phyloP scores from a whole-genome alignment of 2,797 vertebrate species.

The Carduelis carduelis region DNA sequence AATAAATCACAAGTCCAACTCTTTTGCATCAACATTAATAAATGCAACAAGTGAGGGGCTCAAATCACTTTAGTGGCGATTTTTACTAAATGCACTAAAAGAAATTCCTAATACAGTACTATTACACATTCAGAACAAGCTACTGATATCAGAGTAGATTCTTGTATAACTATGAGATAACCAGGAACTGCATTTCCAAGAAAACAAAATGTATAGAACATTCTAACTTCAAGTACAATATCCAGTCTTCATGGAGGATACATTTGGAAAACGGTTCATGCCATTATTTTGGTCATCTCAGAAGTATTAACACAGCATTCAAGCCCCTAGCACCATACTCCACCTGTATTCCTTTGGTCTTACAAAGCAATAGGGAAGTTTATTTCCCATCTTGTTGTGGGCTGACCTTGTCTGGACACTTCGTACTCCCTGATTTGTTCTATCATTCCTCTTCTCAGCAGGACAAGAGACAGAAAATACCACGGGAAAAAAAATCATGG shows the following conservation, averaged over 20 bases:
- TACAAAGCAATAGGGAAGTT: neutral
- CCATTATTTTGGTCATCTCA: neutral
- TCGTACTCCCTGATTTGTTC: neutral
- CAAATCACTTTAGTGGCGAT: neutral
- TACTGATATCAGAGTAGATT: neutral
- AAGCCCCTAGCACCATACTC: neutral
- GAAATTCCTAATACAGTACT: neutral
- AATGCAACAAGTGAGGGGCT: neutral
- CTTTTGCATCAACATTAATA: neutral
- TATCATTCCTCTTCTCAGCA: neutral
- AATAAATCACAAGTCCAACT: neutral
- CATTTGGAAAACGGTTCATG: neutral
- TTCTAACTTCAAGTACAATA: neutral
- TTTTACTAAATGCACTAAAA: neutral
- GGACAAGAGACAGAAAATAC: neutral
- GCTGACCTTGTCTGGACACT: neutral
- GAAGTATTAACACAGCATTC: neutral
- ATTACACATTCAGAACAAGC: neutral
- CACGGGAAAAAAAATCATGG: neutral
- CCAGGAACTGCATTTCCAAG: neutral
- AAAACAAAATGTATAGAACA: neutral
- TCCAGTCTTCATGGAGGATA: neutral
- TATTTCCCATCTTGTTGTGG: neutral
- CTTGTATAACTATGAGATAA: neutral
- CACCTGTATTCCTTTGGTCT: neutral